Base-by-base conservation (phyloP, 2,888 invertebrate genomes). In the Oscheius sp. region DNA sequence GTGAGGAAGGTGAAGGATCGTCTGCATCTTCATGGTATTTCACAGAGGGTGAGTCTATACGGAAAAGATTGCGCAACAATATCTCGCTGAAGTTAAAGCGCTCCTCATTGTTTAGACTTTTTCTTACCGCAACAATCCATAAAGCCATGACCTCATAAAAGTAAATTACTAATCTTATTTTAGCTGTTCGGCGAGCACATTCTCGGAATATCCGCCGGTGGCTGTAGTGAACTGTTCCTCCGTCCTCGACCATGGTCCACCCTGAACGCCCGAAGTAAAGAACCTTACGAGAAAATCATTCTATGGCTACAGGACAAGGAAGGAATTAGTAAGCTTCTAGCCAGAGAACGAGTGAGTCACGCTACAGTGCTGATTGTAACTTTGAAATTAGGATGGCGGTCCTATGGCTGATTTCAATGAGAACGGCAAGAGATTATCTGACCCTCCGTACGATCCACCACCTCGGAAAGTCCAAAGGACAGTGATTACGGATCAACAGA, bases 241-340 rank as follows among this genome's bases (percentile, higher is more conserved):
- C 97, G 97, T 90, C 98, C 98, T 3, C 98, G 98, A 89, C 97
- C 97, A 0, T 98, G 98, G 97, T 96, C 96, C 89, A 96, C 97
- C 96, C 92, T 98, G 72, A 96, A 96, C 89, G 96, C 96, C 89
- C 97, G 97, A 13, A 59, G 74, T 7, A 78, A 73, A 62, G 72
- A 75, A 11, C 76, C 80, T 11, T 82, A 79, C 48, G 70, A 63
- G 29, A 75, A 72, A 53, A 82, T 82, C 79, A 73, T 48, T 10
- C 21, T 42, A 3, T 82, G 81, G 71, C 59, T 81, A 57, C 66
- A 42, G 9, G 82, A 81, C 65, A 75, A 76, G 21, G 63, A 73
- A 1, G 82, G 78, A 0, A 73, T 79, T 13, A 55, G 72, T 1
- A 59, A 62, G 50, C 70, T 82, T 0, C 48, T 77, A 50, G 62